Base-by-base conservation (phyloP, 2,888 invertebrate species). In the Embidobia sp. region DNA sequence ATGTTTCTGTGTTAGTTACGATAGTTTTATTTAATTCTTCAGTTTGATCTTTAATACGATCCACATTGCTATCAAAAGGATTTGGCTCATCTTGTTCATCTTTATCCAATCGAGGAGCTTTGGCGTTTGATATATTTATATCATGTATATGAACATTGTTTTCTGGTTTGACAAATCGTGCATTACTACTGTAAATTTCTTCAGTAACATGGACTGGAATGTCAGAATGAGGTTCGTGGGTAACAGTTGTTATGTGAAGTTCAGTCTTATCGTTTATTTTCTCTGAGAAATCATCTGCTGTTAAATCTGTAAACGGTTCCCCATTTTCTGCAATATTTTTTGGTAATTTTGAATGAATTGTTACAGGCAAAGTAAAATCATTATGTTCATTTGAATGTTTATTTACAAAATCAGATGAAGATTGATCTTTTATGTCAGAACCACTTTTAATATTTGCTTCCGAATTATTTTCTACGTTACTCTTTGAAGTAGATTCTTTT, bases 71-170 rank as follows among this genome's bases (percentile, higher is more conserved):
- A 70, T 91, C 91, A 40, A 89, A 86, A 1, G 91, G 91, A 87
- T 92, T 92, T 4, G 90, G 90, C 29, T 85, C 87, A 75, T 91
- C 89, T 79, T 90, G 89, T 82, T 92, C 90, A 80, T 92, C 91
- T 75, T 91, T 90, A 80, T 92, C 91, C 48, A 92, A 83, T 59
- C 90, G 87, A 3, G 91, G 91, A 0, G 90, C 87, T 77, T 90
- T 90, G 27, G 86, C 86, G 6, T 85, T 80, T 44, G 85, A 82
- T 18, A 85, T 85, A 5, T 49, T 31, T 11, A 18, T 35, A 6
- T 18, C 2, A 13, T 51, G 42, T 11, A 37, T 19, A 4, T 35
- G 51, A 18, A 29, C 18, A 8, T 6, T 7, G 11, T 1, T n/a
- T 29, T 53, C 55, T 19, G 49, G 35, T 37, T 77, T 44, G 19